Base-by-base conservation (phyloP, 2,797 vertebrate species). In the Acrossocheilus wenchowensis region DNA sequence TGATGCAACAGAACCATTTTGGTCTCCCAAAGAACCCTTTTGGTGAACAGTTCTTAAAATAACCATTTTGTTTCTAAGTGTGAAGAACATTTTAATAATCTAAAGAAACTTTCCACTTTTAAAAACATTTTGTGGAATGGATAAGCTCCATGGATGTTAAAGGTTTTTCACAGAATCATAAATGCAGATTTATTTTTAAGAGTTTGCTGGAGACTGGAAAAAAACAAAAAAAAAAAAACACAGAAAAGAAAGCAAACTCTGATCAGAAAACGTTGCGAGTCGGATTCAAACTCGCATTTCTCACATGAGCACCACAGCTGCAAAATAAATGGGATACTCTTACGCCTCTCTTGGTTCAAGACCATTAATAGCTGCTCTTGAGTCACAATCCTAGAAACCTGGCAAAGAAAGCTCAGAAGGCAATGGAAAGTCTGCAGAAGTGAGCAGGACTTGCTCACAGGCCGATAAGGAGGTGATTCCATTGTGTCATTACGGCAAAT, bases 341-440 rank as follows among this genome's bases (percentile, higher is more conserved):
- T 48, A 48, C 11, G 21, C 43, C 43, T 81, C 62, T 66, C 64
- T 30, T 78, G 21, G 30, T 39, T 50, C 82, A 64, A 57, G 48
- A 60, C 36, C 50, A 72, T 71, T 79, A 85, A 78, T 66, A 72
- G 62, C 62, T 41, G n/a, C 73, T 78, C 36, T 52, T 84, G 23
- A 41, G 83, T 54, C 83, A 85, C 43, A 83, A 75, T 5, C 15
- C 36, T 19, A 45, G 10, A 72, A 72, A 36, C 36, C n/a, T 79
- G 84, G 77, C 66, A 79, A 30, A 62, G 17, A 57, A 71, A 36
- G 11, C 19, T 34, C n/a, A 5, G 39, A 48, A 8, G 11, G 30
- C 83, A 69, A 30, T 48, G 71, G 68, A 85, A 85, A 79, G 78
- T 60, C 81, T 86, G 52, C 26, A 86, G 64, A 71, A 75, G 26